phyloP scores from a whole-genome alignment of 2,888 invertebrate species.

The Lysandra coridon region DNA sequence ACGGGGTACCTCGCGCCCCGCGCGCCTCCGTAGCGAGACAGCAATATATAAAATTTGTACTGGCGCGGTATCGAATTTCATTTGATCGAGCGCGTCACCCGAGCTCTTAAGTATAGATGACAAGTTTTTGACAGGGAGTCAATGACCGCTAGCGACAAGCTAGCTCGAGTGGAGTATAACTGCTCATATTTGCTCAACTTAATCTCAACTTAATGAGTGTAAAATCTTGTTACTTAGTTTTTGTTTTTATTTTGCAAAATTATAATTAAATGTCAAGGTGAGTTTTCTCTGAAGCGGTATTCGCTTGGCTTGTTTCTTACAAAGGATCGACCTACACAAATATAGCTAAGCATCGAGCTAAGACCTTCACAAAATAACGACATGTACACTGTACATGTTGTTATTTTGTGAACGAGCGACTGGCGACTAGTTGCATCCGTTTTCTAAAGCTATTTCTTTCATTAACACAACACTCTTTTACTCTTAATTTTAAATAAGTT shows the following conservation, averaged over 20 bases:
- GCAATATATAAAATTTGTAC: too few relatives aligned
- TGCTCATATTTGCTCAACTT: neutral
- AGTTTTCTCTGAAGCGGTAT: slow-evolving; percentile 10
- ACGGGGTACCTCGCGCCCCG: too few relatives aligned
- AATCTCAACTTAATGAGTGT: neutral
- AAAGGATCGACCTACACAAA: slow-evolving; percentile 29
- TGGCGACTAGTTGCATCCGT: neutral
- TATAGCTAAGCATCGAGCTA: slow-evolving; percentile 15
- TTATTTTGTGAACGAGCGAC: neutral
- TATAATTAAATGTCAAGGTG: slow-evolving; percentile 25
- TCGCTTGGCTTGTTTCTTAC: slow-evolving; percentile 26
- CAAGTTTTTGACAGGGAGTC: too few relatives aligned
- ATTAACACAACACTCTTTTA: neutral
- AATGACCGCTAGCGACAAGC: too few relatives aligned
- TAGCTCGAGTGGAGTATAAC: neutral
- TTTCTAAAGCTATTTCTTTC: neutral
- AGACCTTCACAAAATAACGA: neutral
- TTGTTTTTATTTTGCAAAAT: neutral
- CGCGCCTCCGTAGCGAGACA: too few relatives aligned
- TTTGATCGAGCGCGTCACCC: too few relatives aligned
- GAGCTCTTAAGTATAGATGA: too few relatives aligned
- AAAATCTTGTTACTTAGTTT: neutral
- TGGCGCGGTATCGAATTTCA: too few relatives aligned
- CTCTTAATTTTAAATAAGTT: neutral
- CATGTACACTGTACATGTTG: neutral